Base-by-base conservation (phyloP, 2,113 vertebrate genomes). In the Vidua macroura region DNA sequence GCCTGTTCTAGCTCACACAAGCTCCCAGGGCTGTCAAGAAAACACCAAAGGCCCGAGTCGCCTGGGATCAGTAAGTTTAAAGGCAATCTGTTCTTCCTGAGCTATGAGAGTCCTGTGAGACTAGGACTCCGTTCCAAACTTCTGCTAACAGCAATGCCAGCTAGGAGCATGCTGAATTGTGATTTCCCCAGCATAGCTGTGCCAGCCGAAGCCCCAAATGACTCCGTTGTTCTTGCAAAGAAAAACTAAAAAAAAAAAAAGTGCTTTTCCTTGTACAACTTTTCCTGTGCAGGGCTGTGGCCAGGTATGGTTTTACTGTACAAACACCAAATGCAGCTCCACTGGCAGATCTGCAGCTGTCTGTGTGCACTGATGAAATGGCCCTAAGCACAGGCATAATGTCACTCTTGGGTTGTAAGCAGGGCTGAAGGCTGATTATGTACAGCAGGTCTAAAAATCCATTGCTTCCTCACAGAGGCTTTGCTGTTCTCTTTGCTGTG, bases 41-140 rank as follows among this genome's bases (percentile, higher is more conserved):
- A 96, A 78, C 92, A 94, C 94, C 88, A 56, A 94, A 91, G 94
- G 86, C 95, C 91, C 2, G 14, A 91, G 41, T 64, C 7, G 16
- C 95, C 86, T 39, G 83, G 80, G 94, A 96, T 92, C 88, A 91
- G 73, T 86, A 75, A 96, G 88, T 96, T 96, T 92, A 96, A 91
- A 95, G 83, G 86, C 96, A 94, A 96, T 96, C 96, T 96, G 96
- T 96, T 96, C 94, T 91, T 96, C 39, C 64, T 56, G 88, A 95
- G 88, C 91, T 92, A 46, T 12, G 73, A 83, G 88, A 95, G 94
- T 52, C 96, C 92, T 96, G 83, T 53, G 92, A 94, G 94, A 94
- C 73, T 59, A 30, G 4, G 1, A 91, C 86, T 93, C 66, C 4
- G 4, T 95, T 95, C 96, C 96, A 95, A 96, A 92, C 86, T 95